A percentile compares a stretch with the other conserved stretches of the same genome.
Conservation (phyloP, 2,113 vertebrate genomes). For the Lucifuga dentata region DNA sequence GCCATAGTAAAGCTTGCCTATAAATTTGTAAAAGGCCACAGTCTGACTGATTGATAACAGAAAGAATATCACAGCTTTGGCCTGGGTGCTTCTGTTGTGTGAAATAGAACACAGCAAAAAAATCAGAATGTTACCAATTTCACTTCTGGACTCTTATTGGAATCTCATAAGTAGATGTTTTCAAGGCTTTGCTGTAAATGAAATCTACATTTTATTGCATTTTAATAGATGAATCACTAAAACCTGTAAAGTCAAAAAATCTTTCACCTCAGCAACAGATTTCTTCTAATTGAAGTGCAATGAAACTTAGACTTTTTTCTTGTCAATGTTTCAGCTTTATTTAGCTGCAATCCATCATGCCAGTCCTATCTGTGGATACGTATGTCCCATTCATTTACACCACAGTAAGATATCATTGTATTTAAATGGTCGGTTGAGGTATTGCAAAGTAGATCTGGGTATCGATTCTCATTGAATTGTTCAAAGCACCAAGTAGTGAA, state of each 20-base stretch:
- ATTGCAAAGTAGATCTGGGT: background rate
- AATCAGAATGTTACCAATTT: too few species aligned
- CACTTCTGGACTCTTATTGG: too few species aligned
- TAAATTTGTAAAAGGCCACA: slow-evolving; percentile 23
- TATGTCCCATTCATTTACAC: background rate
- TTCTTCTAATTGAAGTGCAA: background rate
- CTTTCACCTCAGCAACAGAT: background rate
- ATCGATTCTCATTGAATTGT: background rate
- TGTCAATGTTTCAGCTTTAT: background rate
- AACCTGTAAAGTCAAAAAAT: too few species aligned
- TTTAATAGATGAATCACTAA: too few species aligned
- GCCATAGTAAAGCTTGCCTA: background rate
- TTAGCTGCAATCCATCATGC: too few species aligned
- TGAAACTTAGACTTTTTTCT: background rate
- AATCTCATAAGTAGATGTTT: too few species aligned
- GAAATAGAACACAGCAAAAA: slow-evolving; percentile 12
- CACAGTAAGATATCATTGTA: too few species aligned
- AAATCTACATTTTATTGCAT: too few species aligned
- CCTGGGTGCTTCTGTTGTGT: slow-evolving; percentile 15
- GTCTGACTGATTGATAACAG: slow-evolving; percentile 2
- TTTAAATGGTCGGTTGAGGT: too few species aligned
- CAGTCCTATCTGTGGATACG: too few species aligned
- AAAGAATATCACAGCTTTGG: slow-evolving; percentile 16
- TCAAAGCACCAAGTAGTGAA: too few species aligned
- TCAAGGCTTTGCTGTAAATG: too few species aligned